Conservation (phyloP, 2,797 vertebrate genomes). For the Steatocranus sp. region DNA sequence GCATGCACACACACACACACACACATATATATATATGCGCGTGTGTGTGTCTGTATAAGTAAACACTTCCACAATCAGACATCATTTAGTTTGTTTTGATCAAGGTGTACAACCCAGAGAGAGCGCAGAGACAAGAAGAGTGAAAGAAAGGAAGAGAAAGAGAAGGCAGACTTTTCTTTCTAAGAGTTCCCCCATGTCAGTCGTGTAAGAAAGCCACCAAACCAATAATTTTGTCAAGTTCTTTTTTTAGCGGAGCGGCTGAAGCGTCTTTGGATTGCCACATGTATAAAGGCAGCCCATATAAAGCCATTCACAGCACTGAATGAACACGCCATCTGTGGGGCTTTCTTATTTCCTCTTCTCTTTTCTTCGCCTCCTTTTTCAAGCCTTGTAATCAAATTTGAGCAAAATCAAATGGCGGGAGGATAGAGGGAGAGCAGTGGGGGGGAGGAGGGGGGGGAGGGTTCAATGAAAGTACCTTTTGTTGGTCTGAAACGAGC, state of each 20-base stretch:
- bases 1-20: not conserved
- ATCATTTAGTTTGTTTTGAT: conserved; percentile 96
- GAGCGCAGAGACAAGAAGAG: conserved; percentile 42
- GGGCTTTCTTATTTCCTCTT: conserved; percentile 94
- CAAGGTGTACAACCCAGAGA: conserved; percentile 83
- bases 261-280: conserved; percentile 97
- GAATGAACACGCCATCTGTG: conserved; percentile 99
- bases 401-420: conserved; percentile 99
- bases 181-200: conserved; percentile 86
- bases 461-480: conserved; percentile 99
- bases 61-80: conserved; percentile 78
- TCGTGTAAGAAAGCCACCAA: conserved; percentile 94
- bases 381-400: conserved; percentile 99
- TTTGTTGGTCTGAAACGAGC: conserved; percentile 99
- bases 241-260: conserved; percentile 87
- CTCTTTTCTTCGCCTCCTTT: conserved; percentile 91
- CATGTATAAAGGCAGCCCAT: conserved; percentile 97
- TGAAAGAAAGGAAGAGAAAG: conserved; percentile 38
- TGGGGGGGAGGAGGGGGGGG: conserved; percentile 72
- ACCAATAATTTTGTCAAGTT: conserved; percentile 99
- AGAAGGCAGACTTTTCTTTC: conserved; percentile 81
- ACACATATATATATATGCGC: rapidly evolving
- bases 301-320: conserved; percentile 98
- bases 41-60: not conserved
- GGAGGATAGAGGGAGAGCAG: conserved; percentile 80